Evolutionary conservation across 2,888 invertebrate species (phyloP).

Genomic region (Lithophane ornitopus): DNA sequence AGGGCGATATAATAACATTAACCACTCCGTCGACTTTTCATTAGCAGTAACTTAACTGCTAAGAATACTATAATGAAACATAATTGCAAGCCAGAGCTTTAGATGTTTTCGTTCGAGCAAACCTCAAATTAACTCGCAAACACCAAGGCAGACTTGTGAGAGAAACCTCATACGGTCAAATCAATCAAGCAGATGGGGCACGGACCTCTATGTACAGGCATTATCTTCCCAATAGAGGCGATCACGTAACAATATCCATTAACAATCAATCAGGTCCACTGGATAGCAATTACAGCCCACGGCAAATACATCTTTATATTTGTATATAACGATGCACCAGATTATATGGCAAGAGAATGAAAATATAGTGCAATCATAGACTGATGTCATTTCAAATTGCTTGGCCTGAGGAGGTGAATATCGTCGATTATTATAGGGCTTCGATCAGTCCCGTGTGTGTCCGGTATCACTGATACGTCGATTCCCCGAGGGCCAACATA

Average conservation of each 20-base stretch:
- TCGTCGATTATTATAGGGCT: conserved; percentile 78
- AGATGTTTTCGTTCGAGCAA: conserved; percentile 68
- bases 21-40: conserved; percentile 80
- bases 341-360: conserved; percentile 73
- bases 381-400: conserved; percentile 80
- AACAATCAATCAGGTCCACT: conserved; percentile 79
- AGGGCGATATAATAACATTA: conserved; percentile 79
- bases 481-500: conserved; percentile 77
- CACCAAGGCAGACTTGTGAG: conserved; percentile 55
- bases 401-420: conserved; percentile 77
- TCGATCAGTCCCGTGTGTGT: conserved; percentile 77
- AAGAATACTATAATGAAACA: conserved; percentile 73
- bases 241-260: conserved; percentile 79
- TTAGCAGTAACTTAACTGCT: conserved; percentile 85
- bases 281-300: conserved; percentile 73
- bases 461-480: conserved; percentile 80
- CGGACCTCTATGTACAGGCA: conserved; percentile 59
- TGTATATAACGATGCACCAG: conserved; percentile 68
- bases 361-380: conserved; percentile 79
- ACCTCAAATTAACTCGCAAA: conserved; percentile 53
- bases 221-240: conserved; percentile 70
- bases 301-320: conserved; percentile 71
- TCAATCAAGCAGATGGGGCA: conserved; percentile 68
- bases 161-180: conserved; percentile 67
- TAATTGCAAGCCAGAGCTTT: conserved; percentile 70